These are phyloP conservation scores for Ophioninae sp. DNA, from an alignment of 2,888 invertebrate species.

Conservation along the genomic window DNA sequence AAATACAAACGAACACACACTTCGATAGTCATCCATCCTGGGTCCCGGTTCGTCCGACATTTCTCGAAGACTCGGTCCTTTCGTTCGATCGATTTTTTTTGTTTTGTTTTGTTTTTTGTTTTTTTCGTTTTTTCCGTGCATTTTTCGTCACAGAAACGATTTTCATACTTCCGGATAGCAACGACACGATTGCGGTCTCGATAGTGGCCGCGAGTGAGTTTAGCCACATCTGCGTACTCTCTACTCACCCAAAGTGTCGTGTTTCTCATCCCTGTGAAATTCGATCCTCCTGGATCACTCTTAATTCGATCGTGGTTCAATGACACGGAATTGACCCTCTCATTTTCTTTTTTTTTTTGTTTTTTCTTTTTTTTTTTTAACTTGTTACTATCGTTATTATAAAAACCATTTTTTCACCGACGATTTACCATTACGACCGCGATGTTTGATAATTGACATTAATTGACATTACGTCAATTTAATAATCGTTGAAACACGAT, in stretches of 20 bases:
- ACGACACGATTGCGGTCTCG: conserved; percentile 47
- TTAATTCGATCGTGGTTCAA: conserved; percentile 24
- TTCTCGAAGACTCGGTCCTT: conserved; percentile 7
- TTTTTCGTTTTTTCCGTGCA: conserved; percentile 4
- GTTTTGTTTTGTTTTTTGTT: conserved; percentile 6
- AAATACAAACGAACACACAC: conserved; percentile 69
- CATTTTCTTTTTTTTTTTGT: background rate
- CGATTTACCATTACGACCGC: background rate
- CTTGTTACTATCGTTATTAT: conserved; percentile 12
- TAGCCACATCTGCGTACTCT: background rate
- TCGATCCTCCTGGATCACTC: conserved; percentile 47
- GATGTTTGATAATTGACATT: background rate
- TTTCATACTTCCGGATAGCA: conserved; percentile 48
- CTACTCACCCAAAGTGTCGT: conserved; percentile 38
- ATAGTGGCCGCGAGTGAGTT: conserved; percentile 4
- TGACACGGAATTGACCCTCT: conserved; percentile 29
- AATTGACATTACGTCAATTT: background rate
- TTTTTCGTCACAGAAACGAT: background rate
- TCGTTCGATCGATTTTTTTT: conserved; percentile 1
- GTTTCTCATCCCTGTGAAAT: conserved; percentile 49
- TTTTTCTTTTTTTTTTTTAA: background rate
- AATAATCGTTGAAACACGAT: background rate
- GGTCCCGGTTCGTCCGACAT: conserved; percentile 64
- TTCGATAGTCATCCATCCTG: conserved; percentile 75
- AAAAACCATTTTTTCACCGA: background rate